Evolutionary conservation across 2,888 invertebrate species (phyloP).

Genomic region (Pyrrhia umbra): DNA sequence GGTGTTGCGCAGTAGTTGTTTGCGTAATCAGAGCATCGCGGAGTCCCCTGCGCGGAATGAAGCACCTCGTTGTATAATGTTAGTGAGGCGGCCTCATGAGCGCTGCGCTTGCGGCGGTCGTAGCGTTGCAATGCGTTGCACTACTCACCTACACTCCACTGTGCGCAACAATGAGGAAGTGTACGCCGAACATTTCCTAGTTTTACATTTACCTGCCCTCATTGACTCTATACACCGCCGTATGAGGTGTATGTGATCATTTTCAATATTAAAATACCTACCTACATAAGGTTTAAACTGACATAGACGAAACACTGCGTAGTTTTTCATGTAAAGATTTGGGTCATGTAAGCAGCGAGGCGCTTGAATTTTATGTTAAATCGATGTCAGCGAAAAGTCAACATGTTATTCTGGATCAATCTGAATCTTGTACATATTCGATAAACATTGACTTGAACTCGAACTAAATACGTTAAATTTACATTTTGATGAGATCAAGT

Average conservation of each 20-base stretch:
- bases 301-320: constrained; percentile 6
- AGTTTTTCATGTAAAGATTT: constrained; percentile 29
- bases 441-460: constrained; percentile 77
- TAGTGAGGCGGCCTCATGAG: constrained; percentile 52
- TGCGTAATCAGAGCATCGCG: constrained; percentile 84
- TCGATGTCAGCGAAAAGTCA: constrained; percentile 24
- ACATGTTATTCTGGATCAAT: constrained; percentile 66
- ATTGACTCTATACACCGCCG: constrained; percentile 62
- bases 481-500: constrained; percentile 74
- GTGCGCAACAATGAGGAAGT: constrained; percentile 85
- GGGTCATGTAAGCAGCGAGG: constrained; percentile 43
- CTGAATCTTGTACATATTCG: constrained; percentile 75
- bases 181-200: constrained; percentile 79
- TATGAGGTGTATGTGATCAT: constrained; percentile 41
- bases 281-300: constrained; percentile 2
- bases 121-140: constrained; percentile 74
- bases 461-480: constrained; percentile 76
- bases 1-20: constrained; percentile 68
- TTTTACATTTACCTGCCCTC: constrained; percentile 83
- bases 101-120: constrained; percentile 60
- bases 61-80: constrained; percentile 78
- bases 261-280: constrained; percentile 32
- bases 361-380: constrained; percentile 30
- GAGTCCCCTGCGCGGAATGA: constrained; percentile 65
- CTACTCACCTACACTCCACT: constrained; percentile 78